These are phyloP conservation scores for Acrocephalus scirpaceus DNA, from an alignment of 2,797 vertebrate genomes.

Conservation along the genomic window DNA sequence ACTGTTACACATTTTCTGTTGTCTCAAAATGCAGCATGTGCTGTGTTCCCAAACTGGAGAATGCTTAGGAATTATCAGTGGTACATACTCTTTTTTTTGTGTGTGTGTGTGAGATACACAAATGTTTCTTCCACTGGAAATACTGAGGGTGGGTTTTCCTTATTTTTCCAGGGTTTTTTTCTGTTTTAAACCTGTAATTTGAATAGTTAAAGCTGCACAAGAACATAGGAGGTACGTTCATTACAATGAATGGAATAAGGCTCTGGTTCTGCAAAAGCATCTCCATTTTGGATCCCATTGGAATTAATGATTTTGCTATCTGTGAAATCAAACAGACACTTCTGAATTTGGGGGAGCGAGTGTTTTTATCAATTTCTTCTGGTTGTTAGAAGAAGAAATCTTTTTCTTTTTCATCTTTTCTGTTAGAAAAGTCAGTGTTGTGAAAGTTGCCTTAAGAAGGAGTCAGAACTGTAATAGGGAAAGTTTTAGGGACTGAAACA, in stretches of 20 bases:
- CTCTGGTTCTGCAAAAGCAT: background rate
- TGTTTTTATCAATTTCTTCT: background rate
- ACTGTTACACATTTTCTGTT: background rate
- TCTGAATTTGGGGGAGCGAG: background rate
- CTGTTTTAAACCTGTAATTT: background rate
- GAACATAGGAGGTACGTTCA: background rate
- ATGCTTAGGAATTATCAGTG: background rate
- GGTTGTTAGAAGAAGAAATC: background rate
- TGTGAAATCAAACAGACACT: background rate
- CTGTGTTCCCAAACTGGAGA: background rate
- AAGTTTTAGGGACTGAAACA: background rate
- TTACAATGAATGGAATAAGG: background rate
- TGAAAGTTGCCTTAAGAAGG: background rate
- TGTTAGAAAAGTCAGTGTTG: background rate
- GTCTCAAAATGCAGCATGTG: background rate
- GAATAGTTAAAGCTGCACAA: background rate
- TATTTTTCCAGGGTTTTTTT: background rate
- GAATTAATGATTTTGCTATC: background rate
- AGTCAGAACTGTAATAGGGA: background rate
- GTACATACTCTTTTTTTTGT: background rate
- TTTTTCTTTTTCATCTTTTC: background rate
- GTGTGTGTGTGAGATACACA: fast-evolving
- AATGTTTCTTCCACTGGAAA: background rate
- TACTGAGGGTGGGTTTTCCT: background rate
- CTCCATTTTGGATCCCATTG: background rate